phyloP scores from a whole-genome alignment of 2,797 vertebrate species.

The Tiaroga cobitis region DNA sequence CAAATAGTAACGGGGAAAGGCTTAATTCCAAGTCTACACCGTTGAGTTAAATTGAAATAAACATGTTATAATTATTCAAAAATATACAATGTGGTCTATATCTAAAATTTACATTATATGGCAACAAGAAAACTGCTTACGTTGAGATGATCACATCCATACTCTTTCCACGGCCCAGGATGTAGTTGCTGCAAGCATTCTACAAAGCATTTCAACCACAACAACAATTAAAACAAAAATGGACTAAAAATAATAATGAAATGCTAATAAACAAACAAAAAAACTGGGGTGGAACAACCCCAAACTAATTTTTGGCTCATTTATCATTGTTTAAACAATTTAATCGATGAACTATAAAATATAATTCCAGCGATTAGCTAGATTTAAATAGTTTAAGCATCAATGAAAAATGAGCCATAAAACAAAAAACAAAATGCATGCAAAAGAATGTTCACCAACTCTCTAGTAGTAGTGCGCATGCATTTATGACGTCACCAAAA shows the following conservation, averaged over 20 bases:
- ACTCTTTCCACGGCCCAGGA: not conserved
- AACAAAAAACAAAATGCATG: not conserved
- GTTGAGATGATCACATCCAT: not conserved
- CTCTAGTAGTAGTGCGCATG: too few relatives aligned
- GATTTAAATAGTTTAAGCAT: not conserved
- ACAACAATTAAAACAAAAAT: not conserved
- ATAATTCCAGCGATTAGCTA: not conserved
- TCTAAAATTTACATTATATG: not conserved
- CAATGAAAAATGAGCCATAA: too few relatives aligned
- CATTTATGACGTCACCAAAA: too few relatives aligned
- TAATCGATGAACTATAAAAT: not conserved
- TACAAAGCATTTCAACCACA: not conserved
- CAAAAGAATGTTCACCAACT: not conserved
- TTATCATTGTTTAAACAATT: not conserved
- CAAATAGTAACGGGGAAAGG: too few relatives aligned
- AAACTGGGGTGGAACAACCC: not conserved
- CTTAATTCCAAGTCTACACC: not conserved
- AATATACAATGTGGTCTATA: not conserved
- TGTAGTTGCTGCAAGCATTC: not conserved
- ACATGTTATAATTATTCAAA: not conserved
- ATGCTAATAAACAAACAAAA: not conserved
- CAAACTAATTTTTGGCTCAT: not conserved
- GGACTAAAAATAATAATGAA: not conserved
- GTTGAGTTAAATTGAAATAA: not conserved
- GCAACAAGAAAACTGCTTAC: not conserved